A percentile compares a stretch with the other conserved stretches of the same genome.
Evolutionary conservation across 2,888 invertebrate genomes (phyloP).

Genomic region (Xestia c-nigrum): DNA sequence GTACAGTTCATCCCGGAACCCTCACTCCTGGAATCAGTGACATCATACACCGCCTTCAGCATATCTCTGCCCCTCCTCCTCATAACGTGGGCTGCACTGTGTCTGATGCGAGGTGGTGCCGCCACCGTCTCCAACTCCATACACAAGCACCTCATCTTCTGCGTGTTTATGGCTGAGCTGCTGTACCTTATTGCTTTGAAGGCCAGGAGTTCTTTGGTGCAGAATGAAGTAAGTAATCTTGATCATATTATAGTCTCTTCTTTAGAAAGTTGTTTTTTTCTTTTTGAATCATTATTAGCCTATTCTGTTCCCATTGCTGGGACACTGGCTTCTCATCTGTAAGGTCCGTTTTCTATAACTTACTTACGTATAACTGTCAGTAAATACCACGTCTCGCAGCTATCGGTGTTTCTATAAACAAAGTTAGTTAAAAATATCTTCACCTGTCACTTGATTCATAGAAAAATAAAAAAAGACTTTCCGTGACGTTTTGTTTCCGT

Average conservation of each 20-base stretch:
- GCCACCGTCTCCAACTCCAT: constrained; percentile 98
- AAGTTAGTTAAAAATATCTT: no score
- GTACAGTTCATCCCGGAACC: constrained; percentile 95
- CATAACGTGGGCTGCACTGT: constrained; percentile 94
- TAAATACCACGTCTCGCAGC: no score
- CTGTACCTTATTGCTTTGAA: constrained; percentile 97
- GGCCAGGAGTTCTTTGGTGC: constrained; percentile 94
- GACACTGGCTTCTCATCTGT: background rate
- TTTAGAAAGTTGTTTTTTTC: background rate
- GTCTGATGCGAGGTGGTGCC: constrained; percentile 94
- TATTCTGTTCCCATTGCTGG: background rate
- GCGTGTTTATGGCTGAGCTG: constrained; percentile 96
- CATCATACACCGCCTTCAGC: constrained; percentile 97
- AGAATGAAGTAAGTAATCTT: constrained; percentile 93
- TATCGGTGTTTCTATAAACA: no score
- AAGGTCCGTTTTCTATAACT: background rate
- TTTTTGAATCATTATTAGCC: background rate
- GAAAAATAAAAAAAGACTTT: no score
- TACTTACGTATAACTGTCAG: no score
- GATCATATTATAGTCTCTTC: background rate
- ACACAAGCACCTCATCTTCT: constrained; percentile 97
- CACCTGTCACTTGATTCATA: no score
- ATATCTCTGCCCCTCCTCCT: constrained; percentile 95
- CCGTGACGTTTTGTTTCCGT: no score
- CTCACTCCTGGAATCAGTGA: constrained; percentile 95